A percentile compares a stretch with the other conserved stretches of the same genome.
phyloP scores from a whole-genome alignment of 37 sponge, comb jelly and placozoan genomes.

The Chondrosia reniformis region DNA sequence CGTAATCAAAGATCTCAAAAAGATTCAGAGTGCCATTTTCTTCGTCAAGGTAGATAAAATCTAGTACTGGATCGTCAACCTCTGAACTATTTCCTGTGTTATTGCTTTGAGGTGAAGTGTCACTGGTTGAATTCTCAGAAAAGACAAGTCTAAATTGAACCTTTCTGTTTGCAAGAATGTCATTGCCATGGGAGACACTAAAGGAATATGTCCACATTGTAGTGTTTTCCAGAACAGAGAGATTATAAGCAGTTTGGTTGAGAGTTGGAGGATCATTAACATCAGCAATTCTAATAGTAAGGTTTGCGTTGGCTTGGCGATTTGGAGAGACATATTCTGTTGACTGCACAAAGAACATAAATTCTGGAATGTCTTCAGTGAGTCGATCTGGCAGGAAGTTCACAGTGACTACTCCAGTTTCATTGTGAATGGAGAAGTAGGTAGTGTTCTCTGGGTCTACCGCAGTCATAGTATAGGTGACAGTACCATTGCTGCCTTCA shows the following conservation, averaged over 20 bases:
- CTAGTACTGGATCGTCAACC: neutral
- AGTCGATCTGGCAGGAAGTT: neutral
- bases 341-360: conserved; percentile 3
- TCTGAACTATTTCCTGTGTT: neutral
- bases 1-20: conserved; percentile 6
- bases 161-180: neutral
- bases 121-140: too few species aligned
- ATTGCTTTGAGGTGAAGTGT: neutral
- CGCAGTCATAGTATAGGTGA: conserved; percentile 27
- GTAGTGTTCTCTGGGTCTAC: conserved; percentile 20
- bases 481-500: neutral
- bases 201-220: neutral
- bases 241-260: neutral
- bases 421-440: conserved; percentile 11
- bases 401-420: conserved; percentile 37
- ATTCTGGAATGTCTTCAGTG: neutral
- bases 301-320: neutral
- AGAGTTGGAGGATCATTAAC: conserved; percentile 14
- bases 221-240: conserved; percentile 10
- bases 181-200: conserved; percentile 4
- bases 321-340: neutral
- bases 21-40: conserved; percentile 1
- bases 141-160: neutral
- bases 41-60: neutral
- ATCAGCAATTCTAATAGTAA: neutral